Base-by-base conservation (phyloP, 2,888 invertebrate species). In the Coleophora flavipennella region DNA sequence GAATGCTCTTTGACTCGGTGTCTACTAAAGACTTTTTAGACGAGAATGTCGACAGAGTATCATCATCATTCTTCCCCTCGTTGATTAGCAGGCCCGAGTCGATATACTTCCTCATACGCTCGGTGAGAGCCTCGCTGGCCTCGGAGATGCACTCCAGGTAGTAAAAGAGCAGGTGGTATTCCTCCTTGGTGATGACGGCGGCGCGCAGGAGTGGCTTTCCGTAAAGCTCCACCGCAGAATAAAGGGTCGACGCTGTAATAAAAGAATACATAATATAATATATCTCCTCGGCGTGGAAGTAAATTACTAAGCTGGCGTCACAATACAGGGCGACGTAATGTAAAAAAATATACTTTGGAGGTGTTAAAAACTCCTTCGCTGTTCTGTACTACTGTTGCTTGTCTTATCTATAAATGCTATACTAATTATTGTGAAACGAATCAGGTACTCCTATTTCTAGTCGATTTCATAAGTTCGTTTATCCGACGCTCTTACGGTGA, bases 191-290 rank as follows among this genome's bases (percentile, higher is more conserved):
- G 48, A 88, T 83, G 44, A 72, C 81, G 34, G 83, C 77, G 36
- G 85, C 85, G 31, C 85, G 71, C 27, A 84, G 59, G 40, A 90
- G 71, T 1, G 90, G 89, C 53, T 87, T 86, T 13, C 88, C 89
- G 60, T 89, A 90, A 41, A 90, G 69, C 62, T 90, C 90, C 51
- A 87, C 84, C 36, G 88, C 89, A 46, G 89, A 89, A 63, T 85
- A 86, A 43, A 90, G 64, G 45, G 86, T 85, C 45, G 84, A 70
- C 53, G 84, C 85, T 85, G 84, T 46, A 83, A 84, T 51, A 62
- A 67, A 64, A 62, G 55, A 64, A 34, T 11, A 38, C 33, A 38
- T 6, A 20, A n/a, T n/a, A n/a, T n/a, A n/a, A n/a, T n/a, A n/a
- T n/a, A n/a, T n/a, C n/a, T n/a, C n/a, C n/a, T n/a, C n/a, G n/a